Conservation (phyloP, 1,140 invertebrate genomes). For the Hormaphis cornu region DNA sequence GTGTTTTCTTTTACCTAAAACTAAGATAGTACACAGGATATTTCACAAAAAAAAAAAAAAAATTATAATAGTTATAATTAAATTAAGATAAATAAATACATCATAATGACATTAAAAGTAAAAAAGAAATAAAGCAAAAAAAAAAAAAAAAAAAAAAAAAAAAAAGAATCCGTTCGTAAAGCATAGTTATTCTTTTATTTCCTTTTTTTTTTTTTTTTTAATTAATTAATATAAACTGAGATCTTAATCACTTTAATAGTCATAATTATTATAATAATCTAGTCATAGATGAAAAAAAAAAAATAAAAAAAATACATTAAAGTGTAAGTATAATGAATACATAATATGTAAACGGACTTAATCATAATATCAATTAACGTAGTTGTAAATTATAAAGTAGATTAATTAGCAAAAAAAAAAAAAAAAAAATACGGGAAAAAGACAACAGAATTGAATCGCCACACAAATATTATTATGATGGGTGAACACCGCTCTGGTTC, state of each 20-base stretch:
- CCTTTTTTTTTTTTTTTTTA: too few species aligned
- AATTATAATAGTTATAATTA: background rate
- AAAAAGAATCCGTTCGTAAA: conserved; percentile 3
- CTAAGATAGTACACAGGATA: conserved; percentile 21
- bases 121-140: too few species aligned
- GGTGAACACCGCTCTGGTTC: conserved; percentile 22
- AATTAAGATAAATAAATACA: too few species aligned
- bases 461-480: conserved; percentile 6
- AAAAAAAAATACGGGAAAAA: background rate
- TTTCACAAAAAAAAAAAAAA: background rate
- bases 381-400: background rate
- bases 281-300: conserved; percentile 19
- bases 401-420: background rate
- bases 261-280: too few species aligned
- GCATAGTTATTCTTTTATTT: too few species aligned
- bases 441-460: background rate
- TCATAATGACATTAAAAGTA: too few species aligned
- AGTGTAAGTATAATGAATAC: background rate
- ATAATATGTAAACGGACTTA: conserved; percentile 1
- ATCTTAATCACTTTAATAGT: too few species aligned
- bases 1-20: conserved; percentile 9
- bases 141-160: background rate
- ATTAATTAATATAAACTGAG: conserved; percentile 15
- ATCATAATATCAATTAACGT: too few species aligned
- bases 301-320: too few species aligned